phyloP scores from a whole-genome alignment of 2,113 vertebrate species.

The Tetrax tetrax region DNA sequence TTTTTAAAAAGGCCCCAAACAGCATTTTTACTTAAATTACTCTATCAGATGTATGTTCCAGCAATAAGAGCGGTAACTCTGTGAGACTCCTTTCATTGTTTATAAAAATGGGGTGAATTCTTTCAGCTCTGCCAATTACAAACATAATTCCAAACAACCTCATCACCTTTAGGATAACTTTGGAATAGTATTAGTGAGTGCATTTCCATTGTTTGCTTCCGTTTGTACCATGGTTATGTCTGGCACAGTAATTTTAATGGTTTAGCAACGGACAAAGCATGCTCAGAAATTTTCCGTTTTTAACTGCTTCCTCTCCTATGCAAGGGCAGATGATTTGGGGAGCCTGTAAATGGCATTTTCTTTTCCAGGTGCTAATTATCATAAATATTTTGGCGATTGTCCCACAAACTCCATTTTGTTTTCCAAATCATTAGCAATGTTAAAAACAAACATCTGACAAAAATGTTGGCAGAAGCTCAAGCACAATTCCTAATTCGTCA shows the following conservation, averaged over 20 bases:
- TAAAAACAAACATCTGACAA: slow-evolving; percentile 26
- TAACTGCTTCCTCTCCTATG: slow-evolving; percentile 2
- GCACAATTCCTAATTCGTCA: not conserved
- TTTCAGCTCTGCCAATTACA: not conserved
- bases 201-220: not conserved
- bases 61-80: slow-evolving; percentile 17
- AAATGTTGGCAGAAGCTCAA: slow-evolving; percentile 44
- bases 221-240: not conserved
- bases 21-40: not conserved
- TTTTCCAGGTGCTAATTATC: not conserved
- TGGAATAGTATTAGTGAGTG: not conserved
- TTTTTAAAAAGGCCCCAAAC: not conserved
- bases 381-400: slow-evolving; percentile 22
- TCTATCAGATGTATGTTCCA: slow-evolving; percentile 23
- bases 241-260: not conserved
- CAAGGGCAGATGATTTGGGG: not conserved
- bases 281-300: not conserved
- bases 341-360: not conserved
- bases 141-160: slow-evolving; percentile 9
- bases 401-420: slow-evolving; percentile 9
- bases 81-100: not conserved
- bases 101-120: slow-evolving; percentile 1
- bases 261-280: not conserved
- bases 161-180: slow-evolving; percentile 24
- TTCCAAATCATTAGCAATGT: slow-evolving; percentile 32